phyloP scores from a whole-genome alignment of 2,113 vertebrate genomes.

The Amblyopsis rosae region DNA sequence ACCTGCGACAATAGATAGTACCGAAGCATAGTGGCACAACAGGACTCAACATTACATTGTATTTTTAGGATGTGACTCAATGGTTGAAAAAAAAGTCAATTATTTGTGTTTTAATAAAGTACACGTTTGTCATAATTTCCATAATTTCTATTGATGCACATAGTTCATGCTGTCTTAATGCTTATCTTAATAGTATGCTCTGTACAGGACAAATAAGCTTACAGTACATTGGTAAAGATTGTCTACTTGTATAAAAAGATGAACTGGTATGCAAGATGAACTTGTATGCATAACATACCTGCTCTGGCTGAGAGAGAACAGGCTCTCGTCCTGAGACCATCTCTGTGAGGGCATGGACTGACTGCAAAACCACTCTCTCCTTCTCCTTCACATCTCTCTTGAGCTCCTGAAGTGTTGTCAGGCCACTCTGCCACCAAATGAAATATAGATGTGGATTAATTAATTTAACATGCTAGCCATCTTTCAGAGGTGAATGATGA shows the following conservation, averaged over 20 bases:
- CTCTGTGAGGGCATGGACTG: conserved; percentile 77
- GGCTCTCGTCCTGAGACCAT: conserved; percentile 71
- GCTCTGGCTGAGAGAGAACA: conserved; percentile 60
- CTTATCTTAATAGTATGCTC: too few species aligned
- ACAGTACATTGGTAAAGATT: too few species aligned
- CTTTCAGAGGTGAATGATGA: too few species aligned
- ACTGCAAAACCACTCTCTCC: conserved; percentile 81
- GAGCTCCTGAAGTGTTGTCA: conserved; percentile 77
- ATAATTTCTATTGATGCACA: too few species aligned
- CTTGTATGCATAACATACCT: conserved; percentile 75
- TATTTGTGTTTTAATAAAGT: too few species aligned
- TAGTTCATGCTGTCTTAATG: too few species aligned
- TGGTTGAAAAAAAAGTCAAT: neutral
- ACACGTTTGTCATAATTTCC: too few species aligned
- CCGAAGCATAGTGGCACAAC: neutral
- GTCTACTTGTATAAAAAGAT: too few species aligned
- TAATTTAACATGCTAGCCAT: neutral
- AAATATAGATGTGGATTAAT: neutral
- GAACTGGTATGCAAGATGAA: neutral
- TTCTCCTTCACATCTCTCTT: conserved; percentile 80
- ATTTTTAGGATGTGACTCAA: neutral
- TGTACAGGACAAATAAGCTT: too few species aligned
- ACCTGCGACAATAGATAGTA: neutral
- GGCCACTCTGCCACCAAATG: conserved; percentile 72
- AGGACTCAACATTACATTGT: neutral